These are phyloP conservation scores for Camptogramma bilineatum DNA, from an alignment of 2,888 invertebrate genomes.

Conservation along the genomic window DNA sequence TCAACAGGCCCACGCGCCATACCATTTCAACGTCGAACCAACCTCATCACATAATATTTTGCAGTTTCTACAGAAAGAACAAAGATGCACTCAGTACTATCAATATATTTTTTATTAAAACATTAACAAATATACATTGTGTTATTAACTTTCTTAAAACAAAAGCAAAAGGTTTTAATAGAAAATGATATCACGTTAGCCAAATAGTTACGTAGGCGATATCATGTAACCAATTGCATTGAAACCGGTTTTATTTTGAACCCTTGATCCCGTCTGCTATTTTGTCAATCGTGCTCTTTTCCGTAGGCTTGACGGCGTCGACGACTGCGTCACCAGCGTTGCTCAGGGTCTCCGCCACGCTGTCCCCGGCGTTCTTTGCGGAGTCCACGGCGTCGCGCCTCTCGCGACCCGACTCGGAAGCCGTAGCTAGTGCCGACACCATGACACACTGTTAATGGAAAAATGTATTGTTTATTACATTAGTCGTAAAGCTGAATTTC, in stretches of 20 bases:
- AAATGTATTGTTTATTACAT: conserved; percentile 23
- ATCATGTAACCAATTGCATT: conserved; percentile 40
- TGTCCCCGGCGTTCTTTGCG: conserved; percentile 72
- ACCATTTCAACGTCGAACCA: conserved; percentile 65
- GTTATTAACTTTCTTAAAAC: conserved; percentile 14
- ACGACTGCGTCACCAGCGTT: conserved; percentile 75
- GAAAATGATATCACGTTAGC: conserved; percentile 19
- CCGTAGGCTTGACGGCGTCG: conserved; percentile 74
- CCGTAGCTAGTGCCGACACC: conserved; percentile 54
- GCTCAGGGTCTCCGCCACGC: conserved; percentile 66
- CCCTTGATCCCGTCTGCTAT: conserved; percentile 67
- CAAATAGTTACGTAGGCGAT: conserved; percentile 18
- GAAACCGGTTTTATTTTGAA: conserved; percentile 53
- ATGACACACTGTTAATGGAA: conserved; percentile 52
- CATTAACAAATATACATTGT: conserved; percentile 18
- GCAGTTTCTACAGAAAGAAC: conserved; percentile 13
- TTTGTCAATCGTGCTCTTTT: conserved; percentile 69
- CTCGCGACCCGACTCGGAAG: conserved; percentile 53
- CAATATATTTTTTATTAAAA: conserved; percentile 22
- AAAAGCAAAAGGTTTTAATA: no score
- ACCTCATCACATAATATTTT: conserved; percentile 35
- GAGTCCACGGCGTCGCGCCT: conserved; percentile 75
- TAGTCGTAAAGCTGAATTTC: conserved; percentile 1
- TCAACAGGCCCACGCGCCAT: conserved; percentile 59
- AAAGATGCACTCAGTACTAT: conserved; percentile 26